These are phyloP conservation scores for Agapostemon virescens DNA, from an alignment of 2,888 invertebrate species.

Conservation along the genomic window DNA sequence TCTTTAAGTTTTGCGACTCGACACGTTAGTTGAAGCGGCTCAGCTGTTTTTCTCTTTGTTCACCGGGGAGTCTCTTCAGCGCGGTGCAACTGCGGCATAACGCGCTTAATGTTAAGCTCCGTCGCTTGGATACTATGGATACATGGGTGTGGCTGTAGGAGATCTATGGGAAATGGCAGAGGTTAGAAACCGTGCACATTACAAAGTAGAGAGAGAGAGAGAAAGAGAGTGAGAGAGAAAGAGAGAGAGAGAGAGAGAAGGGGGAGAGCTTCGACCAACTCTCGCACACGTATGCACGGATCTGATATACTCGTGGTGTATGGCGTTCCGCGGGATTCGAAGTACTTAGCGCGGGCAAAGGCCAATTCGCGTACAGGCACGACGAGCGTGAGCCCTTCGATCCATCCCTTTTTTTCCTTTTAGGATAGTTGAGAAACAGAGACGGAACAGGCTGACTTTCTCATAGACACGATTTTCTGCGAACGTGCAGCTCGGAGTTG, in stretches of 20 bases:
- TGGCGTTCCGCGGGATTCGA: slow-evolving; percentile 47
- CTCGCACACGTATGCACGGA: slow-evolving; percentile 42
- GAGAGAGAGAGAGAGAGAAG: slow-evolving; percentile 19
- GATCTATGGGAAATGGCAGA: slow-evolving; percentile 77
- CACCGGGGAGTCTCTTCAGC: slow-evolving; percentile 18
- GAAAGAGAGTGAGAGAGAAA: slow-evolving; percentile 12
- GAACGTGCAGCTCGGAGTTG: slow-evolving; percentile 9
- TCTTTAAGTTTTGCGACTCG: neutral
- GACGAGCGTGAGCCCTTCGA: slow-evolving; percentile 43
- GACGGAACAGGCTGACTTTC: slow-evolving; percentile 37
- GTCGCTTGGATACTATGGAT: slow-evolving; percentile 39
- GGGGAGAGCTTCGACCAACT: slow-evolving; percentile 45
- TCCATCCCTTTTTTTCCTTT: slow-evolving; percentile 33
- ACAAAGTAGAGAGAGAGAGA: neutral
- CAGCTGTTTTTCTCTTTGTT: slow-evolving; percentile 56
- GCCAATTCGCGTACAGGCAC: slow-evolving; percentile 57
- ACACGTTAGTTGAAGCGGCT: slow-evolving; percentile 13
- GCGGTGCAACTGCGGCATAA: slow-evolving; percentile 39
- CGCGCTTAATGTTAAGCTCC: slow-evolving; percentile 61
- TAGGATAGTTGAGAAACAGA: slow-evolving; percentile 28
- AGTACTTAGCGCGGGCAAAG: slow-evolving; percentile 61
- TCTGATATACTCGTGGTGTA: slow-evolving; percentile 50
- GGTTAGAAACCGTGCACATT: slow-evolving; percentile 66
- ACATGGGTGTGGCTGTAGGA: slow-evolving; percentile 72
- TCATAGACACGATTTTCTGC: slow-evolving; percentile 31